A percentile compares a stretch with the other conserved stretches of the same genome.
Conservation (phyloP, 2,113 vertebrate genomes). For the Phylloscopus whistleri region DNA sequence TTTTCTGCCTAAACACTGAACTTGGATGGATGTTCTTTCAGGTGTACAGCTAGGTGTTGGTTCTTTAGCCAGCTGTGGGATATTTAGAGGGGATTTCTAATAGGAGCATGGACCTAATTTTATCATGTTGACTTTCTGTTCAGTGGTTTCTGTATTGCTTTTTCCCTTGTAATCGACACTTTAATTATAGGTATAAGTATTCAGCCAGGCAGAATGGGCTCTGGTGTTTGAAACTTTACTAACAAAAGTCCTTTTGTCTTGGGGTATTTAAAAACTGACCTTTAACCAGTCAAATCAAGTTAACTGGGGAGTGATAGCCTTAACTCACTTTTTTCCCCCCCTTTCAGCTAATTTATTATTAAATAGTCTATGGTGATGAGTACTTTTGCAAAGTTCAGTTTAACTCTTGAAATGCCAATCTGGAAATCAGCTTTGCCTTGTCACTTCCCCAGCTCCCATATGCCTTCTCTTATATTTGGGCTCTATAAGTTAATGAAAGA, state of each 20-base stretch:
- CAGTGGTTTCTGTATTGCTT: background rate
- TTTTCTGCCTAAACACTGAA: background rate
- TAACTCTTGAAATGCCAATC: background rate
- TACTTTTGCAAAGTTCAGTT: background rate
- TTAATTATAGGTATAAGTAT: background rate
- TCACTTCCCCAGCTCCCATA: background rate
- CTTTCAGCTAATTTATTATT: background rate
- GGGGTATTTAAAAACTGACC: background rate
- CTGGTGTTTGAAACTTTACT: background rate
- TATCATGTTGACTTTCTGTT: background rate
- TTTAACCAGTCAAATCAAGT: background rate
- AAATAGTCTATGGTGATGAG: background rate
- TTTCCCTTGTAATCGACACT: background rate
- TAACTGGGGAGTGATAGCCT: background rate
- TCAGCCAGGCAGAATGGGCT: background rate
- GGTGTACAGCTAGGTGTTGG: background rate
- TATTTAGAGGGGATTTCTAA: background rate
- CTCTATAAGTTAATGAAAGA: background rate
- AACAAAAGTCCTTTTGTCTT: background rate
- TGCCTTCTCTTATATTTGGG: background rate
- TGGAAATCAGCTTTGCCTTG: background rate
- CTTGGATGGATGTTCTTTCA: background rate
- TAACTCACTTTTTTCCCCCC: background rate
- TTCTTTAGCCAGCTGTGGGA: background rate
- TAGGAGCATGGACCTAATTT: background rate